phyloP scores from a whole-genome alignment of 2,888 invertebrate genomes.

The Acanthacorydalis orientalis region DNA sequence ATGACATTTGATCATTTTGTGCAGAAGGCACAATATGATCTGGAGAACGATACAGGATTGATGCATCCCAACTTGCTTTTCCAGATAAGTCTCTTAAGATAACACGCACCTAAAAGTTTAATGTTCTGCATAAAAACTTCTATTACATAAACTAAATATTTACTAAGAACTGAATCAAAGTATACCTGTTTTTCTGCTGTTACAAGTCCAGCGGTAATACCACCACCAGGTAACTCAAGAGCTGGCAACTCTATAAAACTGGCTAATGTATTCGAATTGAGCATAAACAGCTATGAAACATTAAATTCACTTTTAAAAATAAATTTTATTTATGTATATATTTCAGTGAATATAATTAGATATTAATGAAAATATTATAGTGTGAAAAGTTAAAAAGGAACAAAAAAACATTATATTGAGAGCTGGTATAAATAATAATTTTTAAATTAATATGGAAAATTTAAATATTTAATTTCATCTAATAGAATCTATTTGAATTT shows the following conservation, averaged over 20 bases:
- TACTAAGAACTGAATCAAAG: not conserved
- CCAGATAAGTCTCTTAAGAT: slow-evolving; percentile 80
- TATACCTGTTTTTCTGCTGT: slow-evolving; percentile 57
- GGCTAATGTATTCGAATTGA: slow-evolving; percentile 66
- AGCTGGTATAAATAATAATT: no score
- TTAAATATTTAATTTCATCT: no score
- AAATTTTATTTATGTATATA: not conserved
- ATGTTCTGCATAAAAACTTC: not conserved
- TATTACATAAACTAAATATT: slow-evolving; percentile 17
- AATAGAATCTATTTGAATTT: no score
- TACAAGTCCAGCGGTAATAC: slow-evolving; percentile 56
- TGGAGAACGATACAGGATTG: slow-evolving; percentile 71
- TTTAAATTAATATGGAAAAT: no score
- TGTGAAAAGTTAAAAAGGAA: no score
- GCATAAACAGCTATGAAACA: slow-evolving; percentile 58
- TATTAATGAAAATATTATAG: not conserved
- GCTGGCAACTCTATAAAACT: slow-evolving; percentile 83
- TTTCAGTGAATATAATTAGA: not conserved
- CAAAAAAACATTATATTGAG: no score
- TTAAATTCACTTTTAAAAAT: no score
- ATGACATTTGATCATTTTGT: slow-evolving; percentile 9
- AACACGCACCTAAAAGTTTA: slow-evolving; percentile 42
- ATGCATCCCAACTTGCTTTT: slow-evolving; percentile 93
- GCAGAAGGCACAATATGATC: slow-evolving; percentile 14
- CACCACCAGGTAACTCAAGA: slow-evolving; percentile 61